Base-by-base conservation (phyloP, 2,113 vertebrate genomes). In the Ellobius talpinus region DNA sequence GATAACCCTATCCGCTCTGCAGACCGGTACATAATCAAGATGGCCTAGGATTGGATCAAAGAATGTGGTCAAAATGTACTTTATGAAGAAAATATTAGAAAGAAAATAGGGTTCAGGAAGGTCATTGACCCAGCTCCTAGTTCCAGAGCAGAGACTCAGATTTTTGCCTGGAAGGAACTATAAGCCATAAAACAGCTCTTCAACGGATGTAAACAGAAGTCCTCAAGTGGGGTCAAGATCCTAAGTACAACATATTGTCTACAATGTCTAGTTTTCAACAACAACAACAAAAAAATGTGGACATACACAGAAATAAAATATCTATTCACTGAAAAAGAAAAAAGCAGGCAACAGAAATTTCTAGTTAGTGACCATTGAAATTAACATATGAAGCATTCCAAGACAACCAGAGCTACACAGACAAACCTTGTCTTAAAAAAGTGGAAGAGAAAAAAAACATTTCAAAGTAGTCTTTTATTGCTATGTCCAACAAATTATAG, bases 101-200 rank as follows among this genome's bases (percentile, higher is more conserved):
- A 17, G 58, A 63, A 65, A 65, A 86, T 33, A 31, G 31, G 10
- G 17, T 68, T 86, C 63, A 24, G 10, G 29, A 66, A 12, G 5
- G 63, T 31, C n/a, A 31, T 26, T 65, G 55, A 63, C 14, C 14
- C n/a, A 7, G 29, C 8, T 95, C n/a, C 26, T 42, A 58, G 8
- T n/a, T 31, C 87, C 7, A 96, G 24, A 91, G 61, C 65, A 31
- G 0, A 89, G 45, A 68, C 65, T 91, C 11, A 47, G 17, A 93
- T 89, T 95, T 96, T 91, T 96, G 39, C 90, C 8, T 63, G 4
- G 76, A 61, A 50, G 72, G 52, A 86, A 77, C 90, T 92, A 26
- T 4, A 31, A 47, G 12, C 52, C 45, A 52, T 91, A 61, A 87
- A 89, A 73, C 8, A 87, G 36, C 29, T 93, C 31, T 17, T 87